Conservation (phyloP, 2,888 invertebrate genomes). For the Colletes collaris region DNA sequence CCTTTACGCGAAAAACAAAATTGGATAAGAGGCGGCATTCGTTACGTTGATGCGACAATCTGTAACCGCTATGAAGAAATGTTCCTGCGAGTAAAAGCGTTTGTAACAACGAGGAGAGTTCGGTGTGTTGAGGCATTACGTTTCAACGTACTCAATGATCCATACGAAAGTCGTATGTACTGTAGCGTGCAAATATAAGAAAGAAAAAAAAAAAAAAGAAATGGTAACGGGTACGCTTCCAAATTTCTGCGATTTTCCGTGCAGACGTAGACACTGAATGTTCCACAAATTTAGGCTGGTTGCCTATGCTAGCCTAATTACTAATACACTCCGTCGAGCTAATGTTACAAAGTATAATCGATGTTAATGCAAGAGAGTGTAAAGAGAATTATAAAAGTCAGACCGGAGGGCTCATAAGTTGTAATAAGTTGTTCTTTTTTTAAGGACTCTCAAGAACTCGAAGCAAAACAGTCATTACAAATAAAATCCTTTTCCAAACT, state of each 20-base stretch:
- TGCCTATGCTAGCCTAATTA: slow-evolving; percentile 49
- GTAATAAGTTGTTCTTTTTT: slow-evolving; percentile 34
- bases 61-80: slow-evolving; percentile 56
- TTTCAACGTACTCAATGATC: slow-evolving; percentile 11
- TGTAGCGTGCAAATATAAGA: slow-evolving; percentile 7
- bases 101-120: slow-evolving; percentile 38
- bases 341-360: slow-evolving; percentile 54
- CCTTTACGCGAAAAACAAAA: slow-evolving; percentile 37
- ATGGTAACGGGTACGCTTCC: slow-evolving; percentile 56
- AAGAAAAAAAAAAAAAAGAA: slow-evolving; percentile 23
- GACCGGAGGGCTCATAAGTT: slow-evolving; percentile 50
- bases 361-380: slow-evolving; percentile 37
- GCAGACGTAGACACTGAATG: slow-evolving; percentile 58
- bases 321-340: slow-evolving; percentile 60
- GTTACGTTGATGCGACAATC: slow-evolving; percentile 55
- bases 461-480: slow-evolving; percentile 39
- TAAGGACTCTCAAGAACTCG: slow-evolving; percentile 23
- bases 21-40: slow-evolving; percentile 52
- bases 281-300: slow-evolving; percentile 58
- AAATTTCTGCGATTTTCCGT: slow-evolving; percentile 55
- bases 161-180: slow-evolving; percentile 9
- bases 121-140: slow-evolving; percentile 18
- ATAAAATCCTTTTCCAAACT: slow-evolving; percentile 45
- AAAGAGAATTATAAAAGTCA: slow-evolving; percentile 42
- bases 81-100: slow-evolving; percentile 56